Base-by-base conservation (phyloP, 2,888 invertebrate species). In the Stenodera caucasica region DNA sequence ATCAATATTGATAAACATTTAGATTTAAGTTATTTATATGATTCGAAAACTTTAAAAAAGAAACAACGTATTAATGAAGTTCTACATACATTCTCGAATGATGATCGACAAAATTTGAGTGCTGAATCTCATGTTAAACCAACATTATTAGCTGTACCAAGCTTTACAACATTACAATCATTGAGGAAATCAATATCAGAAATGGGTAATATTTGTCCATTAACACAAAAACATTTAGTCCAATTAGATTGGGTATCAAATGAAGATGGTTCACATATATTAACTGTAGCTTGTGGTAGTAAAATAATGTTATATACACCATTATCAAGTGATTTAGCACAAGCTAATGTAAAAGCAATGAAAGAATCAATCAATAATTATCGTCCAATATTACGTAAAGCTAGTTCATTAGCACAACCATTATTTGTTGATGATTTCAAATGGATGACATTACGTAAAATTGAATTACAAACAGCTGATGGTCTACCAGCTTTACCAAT, bases 191-290 rank as follows among this genome's bases (percentile, higher is more conserved):
- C 93, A 49, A 94, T 95, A 40, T 92, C 92, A 70, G 94, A 95
- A 79, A 92, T 94, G 77, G 95, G 94, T 3, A 95, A 94, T 78
- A 94, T 94, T 0, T 94, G 94, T 73, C 93, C 94, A 0, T 79
- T 95, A 35, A 94, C 94, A 0, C 95, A 95, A 77, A 95, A 95
- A 79, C 94, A 95, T 80, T 83, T 96, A 26, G 96, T 98, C 0
- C 97, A 97, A 76, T 82, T 98, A 37, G 99, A 99, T 81, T 99
- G 99, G 99, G 98, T 98, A 11, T 97, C 98, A 0, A 96, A 98
- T 70, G 99, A 99, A 80, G 98, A 99, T 78, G 99, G 99, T 0
- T 95, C 96, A 0, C 98, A 99, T 78, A 94, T 99, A 71, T 81
- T 99, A 37, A 98, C 99, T 0, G 96, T 99, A 0, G 96, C 94